These are phyloP conservation scores for Cherax quadricarinatus DNA, from an alignment of 1,140 invertebrate species.

Conservation along the genomic window DNA sequence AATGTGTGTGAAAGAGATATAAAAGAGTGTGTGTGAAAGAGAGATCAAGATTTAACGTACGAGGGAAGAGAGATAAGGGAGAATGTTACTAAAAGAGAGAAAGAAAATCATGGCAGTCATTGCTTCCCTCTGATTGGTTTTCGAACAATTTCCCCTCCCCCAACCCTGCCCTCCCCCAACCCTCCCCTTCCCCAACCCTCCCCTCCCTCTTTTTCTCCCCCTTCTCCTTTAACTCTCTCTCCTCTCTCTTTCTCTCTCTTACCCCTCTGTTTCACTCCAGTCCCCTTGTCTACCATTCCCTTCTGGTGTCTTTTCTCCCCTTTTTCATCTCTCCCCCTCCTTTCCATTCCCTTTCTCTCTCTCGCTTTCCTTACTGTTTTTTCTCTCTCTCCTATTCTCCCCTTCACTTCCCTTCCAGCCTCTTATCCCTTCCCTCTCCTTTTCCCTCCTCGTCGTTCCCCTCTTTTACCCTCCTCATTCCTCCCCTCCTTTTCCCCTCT, in stretches of 20 bases:
- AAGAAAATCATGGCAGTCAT: neutral
- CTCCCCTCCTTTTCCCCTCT: no score
- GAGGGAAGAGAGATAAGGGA: neutral
- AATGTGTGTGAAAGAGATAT: neutral
- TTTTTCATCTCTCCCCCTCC: neutral
- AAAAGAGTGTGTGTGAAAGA: neutral
- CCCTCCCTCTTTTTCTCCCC: neutral
- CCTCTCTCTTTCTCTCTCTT: neutral
- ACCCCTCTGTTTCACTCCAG: neutral
- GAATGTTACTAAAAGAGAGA: neutral
- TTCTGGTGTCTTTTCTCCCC: neutral
- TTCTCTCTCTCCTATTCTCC: neutral
- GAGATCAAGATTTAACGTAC: neutral
- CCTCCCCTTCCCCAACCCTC: neutral
- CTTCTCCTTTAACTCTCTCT: slow-evolving; percentile 4
- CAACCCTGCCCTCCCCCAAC: neutral
- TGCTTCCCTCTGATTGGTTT: neutral
- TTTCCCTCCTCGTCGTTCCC: no score
- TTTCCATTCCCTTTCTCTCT: no score
- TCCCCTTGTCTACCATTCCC: neutral
- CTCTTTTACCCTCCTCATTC: no score
- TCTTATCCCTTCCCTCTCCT: neutral
- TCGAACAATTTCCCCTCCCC: neutral
- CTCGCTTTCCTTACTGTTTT: no score
- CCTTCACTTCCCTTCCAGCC: neutral